Evolutionary conservation across 1,140 invertebrate species (phyloP).

Genomic region (Bacillus rossius): DNA sequence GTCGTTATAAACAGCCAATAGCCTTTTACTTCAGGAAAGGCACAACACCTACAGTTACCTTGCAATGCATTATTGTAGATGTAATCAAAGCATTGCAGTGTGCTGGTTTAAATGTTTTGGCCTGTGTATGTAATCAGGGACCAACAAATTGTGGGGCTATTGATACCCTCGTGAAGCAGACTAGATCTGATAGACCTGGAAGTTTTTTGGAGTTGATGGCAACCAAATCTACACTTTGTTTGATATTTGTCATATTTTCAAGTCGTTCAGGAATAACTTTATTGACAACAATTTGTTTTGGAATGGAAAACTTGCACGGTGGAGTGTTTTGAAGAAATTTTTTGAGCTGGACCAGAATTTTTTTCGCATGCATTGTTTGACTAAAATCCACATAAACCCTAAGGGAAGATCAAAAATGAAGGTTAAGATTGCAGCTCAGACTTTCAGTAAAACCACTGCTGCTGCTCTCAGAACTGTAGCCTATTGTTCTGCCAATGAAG

Average conservation of each 20-base stretch:
- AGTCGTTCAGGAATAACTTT: background rate
- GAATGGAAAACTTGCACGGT: background rate
- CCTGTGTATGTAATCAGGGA: slow-evolving; percentile 7
- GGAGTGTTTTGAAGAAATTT: background rate
- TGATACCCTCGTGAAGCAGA: background rate
- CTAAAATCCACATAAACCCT: background rate
- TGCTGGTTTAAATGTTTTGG: slow-evolving; percentile 9
- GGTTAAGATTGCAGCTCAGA: background rate
- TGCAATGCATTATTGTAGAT: background rate
- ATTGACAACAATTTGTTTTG: background rate
- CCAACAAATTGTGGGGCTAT: slow-evolving; percentile 3
- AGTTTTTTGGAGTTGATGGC: background rate
- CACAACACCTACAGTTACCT: slow-evolving; percentile 4
- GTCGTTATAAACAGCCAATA: slow-evolving; percentile 33
- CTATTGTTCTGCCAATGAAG: no score
- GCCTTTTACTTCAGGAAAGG: slow-evolving; percentile 23
- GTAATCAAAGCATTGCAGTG: slow-evolving; percentile 9
- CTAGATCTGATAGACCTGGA: background rate
- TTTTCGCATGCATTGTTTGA: background rate
- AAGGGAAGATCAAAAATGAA: background rate
- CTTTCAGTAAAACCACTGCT: background rate
- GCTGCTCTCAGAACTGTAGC: background rate
- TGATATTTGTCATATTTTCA: background rate
- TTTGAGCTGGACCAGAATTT: background rate
- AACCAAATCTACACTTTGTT: background rate